Conservation (phyloP, 2,888 invertebrate genomes). For the Bellardia bayeri region DNA sequence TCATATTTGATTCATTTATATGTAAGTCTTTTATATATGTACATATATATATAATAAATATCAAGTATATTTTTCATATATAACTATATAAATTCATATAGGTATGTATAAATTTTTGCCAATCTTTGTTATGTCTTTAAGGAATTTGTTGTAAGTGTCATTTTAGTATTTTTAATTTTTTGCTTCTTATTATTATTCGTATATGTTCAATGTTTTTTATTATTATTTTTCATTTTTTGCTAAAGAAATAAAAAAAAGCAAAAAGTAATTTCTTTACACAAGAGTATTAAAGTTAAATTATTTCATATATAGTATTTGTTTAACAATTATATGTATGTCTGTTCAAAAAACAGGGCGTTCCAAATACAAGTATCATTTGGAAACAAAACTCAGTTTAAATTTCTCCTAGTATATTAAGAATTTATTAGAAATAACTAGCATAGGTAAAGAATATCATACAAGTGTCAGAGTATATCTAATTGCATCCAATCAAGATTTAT, state of each 20-base stretch:
- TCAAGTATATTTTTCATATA: neutral
- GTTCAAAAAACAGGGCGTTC: too few relatives aligned
- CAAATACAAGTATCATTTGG: too few relatives aligned
- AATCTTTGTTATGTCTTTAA: slow-evolving; percentile 45
- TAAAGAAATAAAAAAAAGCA: neutral
- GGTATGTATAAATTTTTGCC: slow-evolving; percentile 11
- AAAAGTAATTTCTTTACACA: slow-evolving; percentile 1
- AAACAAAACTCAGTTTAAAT: neutral
- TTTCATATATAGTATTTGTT: slow-evolving; percentile 1
- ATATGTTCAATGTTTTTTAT: slow-evolving; percentile 8
- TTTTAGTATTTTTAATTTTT: slow-evolving; percentile 35
- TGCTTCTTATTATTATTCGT: neutral
- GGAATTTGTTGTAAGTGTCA: slow-evolving; percentile 51
- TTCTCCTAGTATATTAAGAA: too few relatives aligned
- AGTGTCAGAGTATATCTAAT: too few relatives aligned
- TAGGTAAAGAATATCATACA: too few relatives aligned
- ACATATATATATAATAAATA: neutral
- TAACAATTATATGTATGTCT: neutral
- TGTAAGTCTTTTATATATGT: neutral
- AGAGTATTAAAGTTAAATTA: slow-evolving; percentile 41
- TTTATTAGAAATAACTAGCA: too few relatives aligned
- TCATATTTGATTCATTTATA: slow-evolving; percentile 38
- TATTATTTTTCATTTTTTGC: neutral
- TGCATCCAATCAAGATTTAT: too few relatives aligned
- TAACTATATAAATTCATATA: neutral